phyloP scores from a whole-genome alignment of 2,797 vertebrate genomes.

The Helostoma temminkii region DNA sequence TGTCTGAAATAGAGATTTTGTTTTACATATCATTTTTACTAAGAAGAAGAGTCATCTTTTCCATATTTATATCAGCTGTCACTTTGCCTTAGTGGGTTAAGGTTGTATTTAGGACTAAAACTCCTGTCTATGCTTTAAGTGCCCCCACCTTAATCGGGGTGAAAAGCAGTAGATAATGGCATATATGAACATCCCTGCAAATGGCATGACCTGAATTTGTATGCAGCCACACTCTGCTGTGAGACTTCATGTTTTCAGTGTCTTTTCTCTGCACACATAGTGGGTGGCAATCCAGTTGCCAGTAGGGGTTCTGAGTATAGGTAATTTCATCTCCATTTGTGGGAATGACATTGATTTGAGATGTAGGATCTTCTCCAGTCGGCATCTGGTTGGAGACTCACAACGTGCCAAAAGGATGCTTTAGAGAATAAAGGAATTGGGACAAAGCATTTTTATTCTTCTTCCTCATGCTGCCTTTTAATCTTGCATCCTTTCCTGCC shows the following conservation, averaged over 20 bases:
- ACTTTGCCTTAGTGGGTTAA: constrained; percentile 4
- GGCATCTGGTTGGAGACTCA: constrained; percentile 55
- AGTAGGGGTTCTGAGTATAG: constrained; percentile 58
- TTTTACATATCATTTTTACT: constrained; percentile 14
- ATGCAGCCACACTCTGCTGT: constrained; percentile 49
- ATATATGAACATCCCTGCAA: constrained; percentile 44
- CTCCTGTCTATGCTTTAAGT: constrained; percentile 4
- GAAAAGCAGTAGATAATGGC: constrained; percentile 29
- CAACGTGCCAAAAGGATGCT: constrained; percentile 53
- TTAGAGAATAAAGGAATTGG: constrained; percentile 46
- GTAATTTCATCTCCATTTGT: constrained; percentile 70
- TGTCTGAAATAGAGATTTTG: constrained; percentile 14
- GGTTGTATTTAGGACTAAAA: constrained; percentile 23
- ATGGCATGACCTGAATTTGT: constrained; percentile 47
- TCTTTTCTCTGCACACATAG: constrained; percentile 45
- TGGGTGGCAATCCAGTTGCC: constrained; percentile 60
- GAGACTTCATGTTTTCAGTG: constrained; percentile 65
- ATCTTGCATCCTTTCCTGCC: constrained; percentile 44
- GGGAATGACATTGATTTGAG: constrained; percentile 74
- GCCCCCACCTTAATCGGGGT: constrained; percentile 13
- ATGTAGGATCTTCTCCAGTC: constrained; percentile 61
- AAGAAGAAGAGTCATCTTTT: constrained; percentile 6
- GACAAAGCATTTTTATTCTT: constrained; percentile 45
- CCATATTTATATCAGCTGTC: constrained; percentile 28
- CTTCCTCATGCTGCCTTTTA: constrained; percentile 44